Percentiles rank a stretch among this genome's conserved stretches.
Evolutionary conservation across 2,113 vertebrate genomes (phyloP).

Genomic region (Paramormyrops kingsleyae): DNA sequence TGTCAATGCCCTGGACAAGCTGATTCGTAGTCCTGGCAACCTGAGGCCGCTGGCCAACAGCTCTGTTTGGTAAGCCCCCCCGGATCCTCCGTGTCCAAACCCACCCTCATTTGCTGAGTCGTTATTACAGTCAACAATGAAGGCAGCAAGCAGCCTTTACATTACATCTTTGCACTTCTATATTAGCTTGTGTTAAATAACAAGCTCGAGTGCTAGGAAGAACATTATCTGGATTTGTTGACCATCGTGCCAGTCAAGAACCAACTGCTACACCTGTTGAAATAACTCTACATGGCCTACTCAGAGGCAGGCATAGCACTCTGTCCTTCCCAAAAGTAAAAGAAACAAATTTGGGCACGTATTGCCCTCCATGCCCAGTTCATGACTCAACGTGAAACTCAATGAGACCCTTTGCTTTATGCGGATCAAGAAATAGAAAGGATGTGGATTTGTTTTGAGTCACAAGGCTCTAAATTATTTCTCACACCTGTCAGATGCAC

Average conservation of each 20-base stretch:
- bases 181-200: neutral
- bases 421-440: neutral
- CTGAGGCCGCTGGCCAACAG: slow-evolving; percentile 90
- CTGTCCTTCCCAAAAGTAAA: neutral
- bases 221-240: neutral
- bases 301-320: neutral
- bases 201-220: neutral
- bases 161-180: neutral
- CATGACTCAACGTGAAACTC: neutral
- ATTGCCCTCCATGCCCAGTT: neutral
- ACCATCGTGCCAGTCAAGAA: neutral
- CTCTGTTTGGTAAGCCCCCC: slow-evolving; percentile 58
- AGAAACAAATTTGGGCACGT: neutral
- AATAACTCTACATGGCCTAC: neutral
- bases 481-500: slow-evolving; percentile 22
- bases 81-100: neutral
- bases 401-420: neutral
- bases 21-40: slow-evolving; percentile 93
- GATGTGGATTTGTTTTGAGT: slow-evolving; percentile 1
- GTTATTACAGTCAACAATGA: neutral
- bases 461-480: neutral
- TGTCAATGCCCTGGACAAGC: slow-evolving; percentile 91
- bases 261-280: neutral
- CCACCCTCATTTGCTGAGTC: neutral
- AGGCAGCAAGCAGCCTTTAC: neutral